A percentile compares a stretch with the other conserved stretches of the same genome.
Conservation (phyloP, 1,140 invertebrate genomes). For the Cyclina sinensis region DNA sequence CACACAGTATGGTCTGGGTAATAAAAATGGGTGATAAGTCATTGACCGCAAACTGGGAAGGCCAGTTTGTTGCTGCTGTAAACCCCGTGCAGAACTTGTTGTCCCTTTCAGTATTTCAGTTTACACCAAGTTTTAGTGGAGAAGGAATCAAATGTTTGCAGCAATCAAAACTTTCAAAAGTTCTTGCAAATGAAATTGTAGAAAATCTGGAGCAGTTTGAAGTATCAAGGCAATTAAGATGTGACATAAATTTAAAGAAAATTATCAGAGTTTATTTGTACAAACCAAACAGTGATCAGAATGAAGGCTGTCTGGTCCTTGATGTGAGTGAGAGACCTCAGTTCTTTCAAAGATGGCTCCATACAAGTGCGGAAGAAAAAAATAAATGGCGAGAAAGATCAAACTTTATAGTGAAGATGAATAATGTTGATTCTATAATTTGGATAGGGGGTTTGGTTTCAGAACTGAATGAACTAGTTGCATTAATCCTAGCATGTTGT, state of each 20-base stretch:
- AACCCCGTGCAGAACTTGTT: constrained; percentile 47
- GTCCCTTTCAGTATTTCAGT: constrained; percentile 54
- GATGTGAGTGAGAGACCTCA: constrained; percentile 21
- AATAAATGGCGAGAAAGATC: constrained; percentile 54
- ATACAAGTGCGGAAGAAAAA: constrained; percentile 67
- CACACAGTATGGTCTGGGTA: constrained; percentile 59
- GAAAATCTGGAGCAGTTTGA: constrained; percentile 64
- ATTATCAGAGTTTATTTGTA: constrained; percentile 41
- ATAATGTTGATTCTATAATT: not conserved
- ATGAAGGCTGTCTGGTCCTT: constrained; percentile 44
- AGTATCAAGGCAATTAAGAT: constrained; percentile 57
- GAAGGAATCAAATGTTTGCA: constrained; percentile 58
- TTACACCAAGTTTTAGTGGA: constrained; percentile 43
- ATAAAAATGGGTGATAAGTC: constrained; percentile 31
- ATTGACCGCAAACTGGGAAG: constrained; percentile 47
- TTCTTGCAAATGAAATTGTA: constrained; percentile 57
- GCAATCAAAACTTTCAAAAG: constrained; percentile 51
- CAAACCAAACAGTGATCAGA: constrained; percentile 29
- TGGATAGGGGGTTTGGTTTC: constrained; percentile 56
- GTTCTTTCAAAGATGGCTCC: constrained; percentile 61
- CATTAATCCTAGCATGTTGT: constrained; percentile 43
- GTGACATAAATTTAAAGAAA: constrained; percentile 51
- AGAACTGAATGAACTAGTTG: constrained; percentile 58
- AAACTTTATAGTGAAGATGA: constrained; percentile 26
- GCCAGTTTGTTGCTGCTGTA: constrained; percentile 59